These are phyloP conservation scores for Ridgeia piscesae DNA, from an alignment of 1,140 invertebrate genomes.

Conservation along the genomic window DNA sequence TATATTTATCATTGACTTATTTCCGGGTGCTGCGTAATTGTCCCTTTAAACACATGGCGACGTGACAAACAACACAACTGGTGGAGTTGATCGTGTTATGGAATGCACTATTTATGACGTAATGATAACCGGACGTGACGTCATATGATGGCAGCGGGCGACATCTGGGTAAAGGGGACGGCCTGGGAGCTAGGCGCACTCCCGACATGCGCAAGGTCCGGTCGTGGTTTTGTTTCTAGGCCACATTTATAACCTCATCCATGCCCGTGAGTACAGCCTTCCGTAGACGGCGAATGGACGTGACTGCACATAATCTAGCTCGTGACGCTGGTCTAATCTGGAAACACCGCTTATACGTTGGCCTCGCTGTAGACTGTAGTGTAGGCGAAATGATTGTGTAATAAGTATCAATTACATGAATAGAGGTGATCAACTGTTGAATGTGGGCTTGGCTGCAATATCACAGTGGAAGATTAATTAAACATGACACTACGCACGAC, in stretches of 20 bases:
- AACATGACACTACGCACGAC: background rate
- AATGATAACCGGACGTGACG: background rate
- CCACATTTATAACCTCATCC: background rate
- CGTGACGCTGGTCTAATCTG: background rate
- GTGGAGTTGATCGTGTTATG: background rate
- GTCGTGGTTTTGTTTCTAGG: background rate
- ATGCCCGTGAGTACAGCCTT: background rate
- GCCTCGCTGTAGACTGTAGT: too few relatives aligned
- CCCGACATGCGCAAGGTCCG: background rate
- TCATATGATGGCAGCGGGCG: background rate
- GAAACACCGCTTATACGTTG: background rate
- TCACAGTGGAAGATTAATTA: background rate
- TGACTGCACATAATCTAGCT: background rate
- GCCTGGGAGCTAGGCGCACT: background rate
- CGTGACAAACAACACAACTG: background rate
- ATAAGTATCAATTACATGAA: background rate
- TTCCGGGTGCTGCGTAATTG: background rate
- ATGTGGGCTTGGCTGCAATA: background rate
- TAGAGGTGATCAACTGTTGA: background rate
- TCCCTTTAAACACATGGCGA: background rate
- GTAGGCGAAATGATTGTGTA: background rate
- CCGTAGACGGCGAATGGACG: background rate
- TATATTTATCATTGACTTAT: background rate
- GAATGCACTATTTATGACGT: background rate
- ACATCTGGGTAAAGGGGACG: background rate